A percentile compares a stretch with the other conserved stretches of the same genome.
Evolutionary conservation across 2,888 invertebrate species (phyloP).

Genomic region (Salticus scenicus): DNA sequence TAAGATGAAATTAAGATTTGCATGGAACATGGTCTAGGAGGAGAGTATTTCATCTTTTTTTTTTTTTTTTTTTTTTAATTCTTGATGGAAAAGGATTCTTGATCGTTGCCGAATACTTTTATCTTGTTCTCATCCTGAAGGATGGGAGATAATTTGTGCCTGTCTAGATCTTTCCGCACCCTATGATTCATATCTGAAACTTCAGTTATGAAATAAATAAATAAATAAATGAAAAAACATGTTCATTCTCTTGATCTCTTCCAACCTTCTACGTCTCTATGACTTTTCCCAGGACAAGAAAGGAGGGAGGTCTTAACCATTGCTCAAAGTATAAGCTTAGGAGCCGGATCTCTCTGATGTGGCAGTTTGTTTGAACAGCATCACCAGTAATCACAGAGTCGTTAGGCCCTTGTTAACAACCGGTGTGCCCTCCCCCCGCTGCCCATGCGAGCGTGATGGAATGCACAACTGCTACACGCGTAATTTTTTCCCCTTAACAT

Average conservation of each 20-base stretch:
- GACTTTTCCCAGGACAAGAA: slow-evolving; percentile 7
- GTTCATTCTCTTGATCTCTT: not conserved
- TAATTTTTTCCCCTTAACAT: slow-evolving; percentile 4
- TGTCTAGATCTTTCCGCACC: slow-evolving; percentile 3
- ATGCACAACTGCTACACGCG: slow-evolving; percentile 47
- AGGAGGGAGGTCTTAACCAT: slow-evolving; percentile 15
- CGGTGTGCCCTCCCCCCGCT: slow-evolving; percentile 19
- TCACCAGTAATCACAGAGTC: slow-evolving; percentile 66
- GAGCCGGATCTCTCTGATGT: slow-evolving; percentile 64
- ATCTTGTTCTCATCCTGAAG: not conserved
- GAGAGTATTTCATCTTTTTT: too few relatives aligned
- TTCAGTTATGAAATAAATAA: not conserved
- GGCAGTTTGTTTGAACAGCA: slow-evolving; percentile 69
- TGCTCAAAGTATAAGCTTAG: slow-evolving; percentile 16
- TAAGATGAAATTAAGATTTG: too few relatives aligned
- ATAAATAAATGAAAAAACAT: too few relatives aligned
- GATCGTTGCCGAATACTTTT: not conserved
- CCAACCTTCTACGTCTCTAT: not conserved
- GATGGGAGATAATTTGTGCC: not conserved
- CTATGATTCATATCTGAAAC: slow-evolving; percentile 18
- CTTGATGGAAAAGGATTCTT: not conserved
- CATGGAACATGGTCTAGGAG: too few relatives aligned
- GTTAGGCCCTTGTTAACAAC: slow-evolving; percentile 60
- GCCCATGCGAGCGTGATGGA: slow-evolving; percentile 48
- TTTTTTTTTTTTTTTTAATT: too few relatives aligned